Evolutionary conservation across 2,113 vertebrate genomes (phyloP), one percentile per base, ranked within the genome.

Genomic region (Prietella phreatophila): DNA sequence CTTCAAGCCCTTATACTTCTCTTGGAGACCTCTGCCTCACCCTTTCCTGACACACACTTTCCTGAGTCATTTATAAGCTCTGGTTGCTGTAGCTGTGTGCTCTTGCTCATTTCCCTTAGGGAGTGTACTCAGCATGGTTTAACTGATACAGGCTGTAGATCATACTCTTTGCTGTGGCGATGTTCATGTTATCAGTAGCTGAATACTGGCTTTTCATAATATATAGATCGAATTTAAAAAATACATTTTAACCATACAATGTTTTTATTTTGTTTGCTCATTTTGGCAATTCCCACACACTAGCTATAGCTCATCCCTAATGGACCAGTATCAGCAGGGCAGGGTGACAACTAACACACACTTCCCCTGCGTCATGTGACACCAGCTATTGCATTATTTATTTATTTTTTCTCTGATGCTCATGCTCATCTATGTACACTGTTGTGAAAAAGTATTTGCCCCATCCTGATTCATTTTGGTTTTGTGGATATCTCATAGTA

Each of bases 41-140:
- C 79, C 20, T 82, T 36, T 82, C 19, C 79, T 58, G 55, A 82
- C 79, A 25, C 55, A 81, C 5, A 55, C 76, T 55, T 81, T 39
- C 22, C 75, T 55, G 76, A 81, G 85, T 86, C 61, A 67, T 86
- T 87, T 71, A 71, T 87, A 58, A 87, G 86, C 67, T 75, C 55
- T 83, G 17, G 25, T 83, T 55, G 5, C 36, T 42, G 67, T 30
- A 83, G 25, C 67, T 60, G 55, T 56, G 14, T 83, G 80, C 65
- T 80, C 80, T 87, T 83, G 67, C 27, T 83, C 67, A n/a, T 60
- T 56, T 55, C 50, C 86, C 67, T 47, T 61, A 65, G 88, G 76
- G 63, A 71, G 63, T 60, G 63, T 85, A 36, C 36, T 47, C 65
- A 83, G 80, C 67, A 73, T 1, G 56, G 10, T 73, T 75, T 47